Conservation (phyloP, 1,140 invertebrate genomes). For the Scaptomyza hsui region DNA sequence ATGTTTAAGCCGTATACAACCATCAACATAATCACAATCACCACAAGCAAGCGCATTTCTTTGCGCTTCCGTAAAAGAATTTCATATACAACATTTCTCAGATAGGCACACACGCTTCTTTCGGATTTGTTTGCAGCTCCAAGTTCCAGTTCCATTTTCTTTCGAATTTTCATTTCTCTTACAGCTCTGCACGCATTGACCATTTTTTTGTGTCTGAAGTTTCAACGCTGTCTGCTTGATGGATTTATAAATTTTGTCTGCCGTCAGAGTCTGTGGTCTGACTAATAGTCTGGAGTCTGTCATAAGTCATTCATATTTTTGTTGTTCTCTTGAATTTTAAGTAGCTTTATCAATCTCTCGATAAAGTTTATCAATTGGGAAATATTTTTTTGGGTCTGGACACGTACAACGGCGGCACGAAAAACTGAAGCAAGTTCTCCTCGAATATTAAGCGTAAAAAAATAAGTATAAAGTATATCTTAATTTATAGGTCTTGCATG, state of each 20-base stretch:
- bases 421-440: too few relatives aligned
- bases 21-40: slow-evolving; percentile 4
- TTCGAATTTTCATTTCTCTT: slow-evolving; percentile 15
- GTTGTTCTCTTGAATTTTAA: slow-evolving; percentile 1
- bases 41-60: not conserved
- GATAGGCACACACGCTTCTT: slow-evolving; percentile 6
- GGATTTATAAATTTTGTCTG: slow-evolving; percentile 68
- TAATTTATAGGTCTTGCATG: too few relatives aligned
- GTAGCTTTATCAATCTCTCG: slow-evolving; percentile 18
- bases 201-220: slow-evolving; percentile 65
- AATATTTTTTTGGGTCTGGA: slow-evolving; percentile 30
- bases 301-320: slow-evolving; percentile 1
- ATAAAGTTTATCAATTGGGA: slow-evolving; percentile 43
- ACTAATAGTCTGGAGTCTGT: not conserved
- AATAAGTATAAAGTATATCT: too few relatives aligned
- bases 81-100: slow-evolving; percentile 38
- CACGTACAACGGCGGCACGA: slow-evolving; percentile 15
- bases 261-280: slow-evolving; percentile 11
- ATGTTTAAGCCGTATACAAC: not conserved
- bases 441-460: too few relatives aligned
- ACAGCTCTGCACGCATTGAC: slow-evolving; percentile 36
- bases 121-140: not conserved
- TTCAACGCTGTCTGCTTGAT: slow-evolving; percentile 33
- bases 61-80: slow-evolving; percentile 46
- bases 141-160: slow-evolving; percentile 21